phyloP scores from a whole-genome alignment of 2,113 vertebrate genomes.

The Pampusana beccarii region DNA sequence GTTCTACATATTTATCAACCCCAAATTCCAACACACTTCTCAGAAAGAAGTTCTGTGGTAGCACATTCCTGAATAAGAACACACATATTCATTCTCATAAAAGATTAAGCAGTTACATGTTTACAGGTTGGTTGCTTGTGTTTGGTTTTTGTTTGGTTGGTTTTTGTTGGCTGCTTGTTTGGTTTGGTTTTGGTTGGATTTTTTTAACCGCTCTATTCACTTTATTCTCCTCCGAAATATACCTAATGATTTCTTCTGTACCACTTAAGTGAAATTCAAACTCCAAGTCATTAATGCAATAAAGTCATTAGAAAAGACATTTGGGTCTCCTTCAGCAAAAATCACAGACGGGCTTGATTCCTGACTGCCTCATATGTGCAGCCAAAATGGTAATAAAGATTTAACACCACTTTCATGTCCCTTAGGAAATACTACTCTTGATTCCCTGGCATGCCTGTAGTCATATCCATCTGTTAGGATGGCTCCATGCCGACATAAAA shows the following conservation, averaged over 20 bases:
- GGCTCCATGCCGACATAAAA: constrained; percentile 47
- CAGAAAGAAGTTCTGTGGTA: not conserved
- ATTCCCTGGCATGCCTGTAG: constrained; percentile 37
- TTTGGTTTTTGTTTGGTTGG: not conserved
- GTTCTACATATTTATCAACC: not conserved
- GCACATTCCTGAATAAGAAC: not conserved
- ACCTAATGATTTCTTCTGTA: not conserved
- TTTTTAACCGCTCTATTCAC: not conserved
- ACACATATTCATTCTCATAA: not conserved
- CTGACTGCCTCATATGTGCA: not conserved
- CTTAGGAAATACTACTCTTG: constrained; percentile 39
- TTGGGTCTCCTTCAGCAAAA: constrained; percentile 49
- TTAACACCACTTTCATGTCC: constrained; percentile 52
- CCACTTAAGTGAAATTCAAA: not conserved
- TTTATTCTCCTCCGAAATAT: not conserved
- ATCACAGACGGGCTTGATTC: constrained; percentile 13
- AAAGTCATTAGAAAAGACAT: constrained; percentile 38
- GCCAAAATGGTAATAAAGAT: constrained; percentile 62
- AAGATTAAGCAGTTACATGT: not conserved
- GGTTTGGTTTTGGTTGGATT: not conserved
- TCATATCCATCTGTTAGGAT: constrained; percentile 59
- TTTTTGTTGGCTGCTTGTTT: no score
- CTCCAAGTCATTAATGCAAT: constrained; percentile 24
- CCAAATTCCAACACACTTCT: not conserved
- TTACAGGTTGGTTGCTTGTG: not conserved